A percentile compares a stretch with the other conserved stretches of the same genome.
These are phyloP conservation scores for Caenorhabditis brenneri DNA, from an alignment of 1,140 invertebrate species.

Conservation along the genomic window DNA sequence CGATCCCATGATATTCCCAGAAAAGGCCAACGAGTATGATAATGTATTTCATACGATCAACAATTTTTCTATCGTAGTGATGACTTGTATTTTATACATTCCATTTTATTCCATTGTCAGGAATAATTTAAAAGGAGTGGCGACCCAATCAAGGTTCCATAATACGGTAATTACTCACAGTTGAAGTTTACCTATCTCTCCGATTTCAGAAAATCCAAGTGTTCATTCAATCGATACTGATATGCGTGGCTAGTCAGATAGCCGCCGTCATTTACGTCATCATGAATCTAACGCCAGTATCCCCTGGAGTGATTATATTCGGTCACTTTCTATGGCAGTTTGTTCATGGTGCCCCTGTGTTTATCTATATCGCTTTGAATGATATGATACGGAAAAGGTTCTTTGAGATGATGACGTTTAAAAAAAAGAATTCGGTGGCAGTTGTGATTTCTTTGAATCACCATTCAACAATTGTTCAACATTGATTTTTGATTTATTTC, in stretches of 20 bases:
- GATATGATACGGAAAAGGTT: not conserved
- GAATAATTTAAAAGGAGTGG: not conserved
- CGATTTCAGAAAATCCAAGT: not conserved
- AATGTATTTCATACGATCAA: not conserved
- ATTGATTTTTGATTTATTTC: not conserved
- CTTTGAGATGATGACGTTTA: not conserved
- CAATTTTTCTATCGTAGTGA: not conserved
- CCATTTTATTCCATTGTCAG: not conserved
- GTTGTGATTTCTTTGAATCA: not conserved
- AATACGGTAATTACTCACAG: not conserved
- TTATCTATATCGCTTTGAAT: not conserved
- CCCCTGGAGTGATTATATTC: not conserved
- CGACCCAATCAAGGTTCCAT: not conserved
- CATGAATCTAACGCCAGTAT: not conserved
- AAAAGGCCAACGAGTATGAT: not conserved
- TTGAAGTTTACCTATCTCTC: not conserved
- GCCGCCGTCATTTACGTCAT: not conserved
- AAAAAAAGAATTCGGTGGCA: not conserved
- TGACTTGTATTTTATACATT: not conserved
- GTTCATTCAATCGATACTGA: not conserved
- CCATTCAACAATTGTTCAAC: not conserved
- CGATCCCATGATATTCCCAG: not conserved
- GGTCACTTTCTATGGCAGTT: not conserved
- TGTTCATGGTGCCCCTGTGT: not conserved
- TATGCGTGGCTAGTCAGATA: not conserved